These are phyloP conservation scores for Molorchus minor DNA, from an alignment of 2,888 invertebrate species.

Conservation along the genomic window DNA sequence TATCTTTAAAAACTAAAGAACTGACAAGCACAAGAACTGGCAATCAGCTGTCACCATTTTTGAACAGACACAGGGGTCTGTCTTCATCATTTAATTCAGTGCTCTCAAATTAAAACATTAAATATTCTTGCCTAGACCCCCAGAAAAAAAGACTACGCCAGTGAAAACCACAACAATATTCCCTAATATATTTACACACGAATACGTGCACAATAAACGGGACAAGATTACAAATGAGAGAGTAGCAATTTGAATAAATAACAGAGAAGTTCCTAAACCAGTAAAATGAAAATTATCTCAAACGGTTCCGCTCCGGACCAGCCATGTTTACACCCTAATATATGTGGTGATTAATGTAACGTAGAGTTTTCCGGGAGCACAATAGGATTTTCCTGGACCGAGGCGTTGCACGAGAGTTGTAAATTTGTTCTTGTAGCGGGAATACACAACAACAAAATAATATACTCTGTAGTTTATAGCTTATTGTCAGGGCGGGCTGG, in stretches of 20 bases:
- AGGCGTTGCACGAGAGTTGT: not conserved
- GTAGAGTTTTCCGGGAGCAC: not conserved
- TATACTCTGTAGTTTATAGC: too few relatives aligned
- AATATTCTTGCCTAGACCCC: too few relatives aligned
- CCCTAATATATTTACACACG: not conserved
- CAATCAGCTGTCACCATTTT: too few relatives aligned
- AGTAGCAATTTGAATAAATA: not conserved
- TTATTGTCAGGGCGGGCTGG: too few relatives aligned
- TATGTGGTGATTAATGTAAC: not conserved
- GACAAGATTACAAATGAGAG: not conserved
- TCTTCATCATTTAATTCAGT: too few relatives aligned
- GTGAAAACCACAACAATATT: not conserved
- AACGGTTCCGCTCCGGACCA: not conserved
- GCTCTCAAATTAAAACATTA: too few relatives aligned
- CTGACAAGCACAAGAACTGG: too few relatives aligned
- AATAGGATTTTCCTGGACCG: not conserved
- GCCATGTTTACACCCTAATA: not conserved
- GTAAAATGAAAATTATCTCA: not conserved
- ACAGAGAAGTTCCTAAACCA: not conserved
- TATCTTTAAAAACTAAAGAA: too few relatives aligned
- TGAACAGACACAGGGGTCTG: too few relatives aligned
- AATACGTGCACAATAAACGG: not conserved
- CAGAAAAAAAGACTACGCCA: too few relatives aligned
- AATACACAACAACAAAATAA: too few relatives aligned
- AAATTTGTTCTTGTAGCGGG: too few relatives aligned